Conservation (phyloP, 2,113 vertebrate species). For the Lophius piscatorius region DNA sequence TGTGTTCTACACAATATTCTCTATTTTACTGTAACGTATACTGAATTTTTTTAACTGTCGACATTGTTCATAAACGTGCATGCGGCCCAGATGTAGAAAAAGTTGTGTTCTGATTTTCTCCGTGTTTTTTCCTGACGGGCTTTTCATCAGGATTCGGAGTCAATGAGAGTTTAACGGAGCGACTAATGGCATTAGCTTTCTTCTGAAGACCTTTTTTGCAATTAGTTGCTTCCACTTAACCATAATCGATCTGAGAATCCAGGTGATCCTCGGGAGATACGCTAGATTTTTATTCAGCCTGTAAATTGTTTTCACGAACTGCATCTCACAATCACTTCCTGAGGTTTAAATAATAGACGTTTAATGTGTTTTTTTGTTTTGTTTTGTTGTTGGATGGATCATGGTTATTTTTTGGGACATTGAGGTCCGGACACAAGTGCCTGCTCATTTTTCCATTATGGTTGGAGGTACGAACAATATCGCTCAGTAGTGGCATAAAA, state of each 20-base stretch:
- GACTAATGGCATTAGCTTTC: slow-evolving; percentile 30
- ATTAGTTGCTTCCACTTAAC: slow-evolving; percentile 30
- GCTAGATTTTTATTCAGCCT: slow-evolving; percentile 16
- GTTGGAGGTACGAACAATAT: slow-evolving; percentile 62
- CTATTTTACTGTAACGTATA: too few species aligned
- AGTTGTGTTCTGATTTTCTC: too few species aligned
- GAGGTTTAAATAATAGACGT: slow-evolving; percentile 31
- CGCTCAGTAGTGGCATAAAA: slow-evolving; percentile 61
- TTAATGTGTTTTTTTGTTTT: slow-evolving; percentile 7
- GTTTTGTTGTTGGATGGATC: slow-evolving; percentile 2
- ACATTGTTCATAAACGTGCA: too few species aligned
- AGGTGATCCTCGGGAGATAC: slow-evolving; percentile 3
- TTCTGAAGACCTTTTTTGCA: slow-evolving; percentile 35
- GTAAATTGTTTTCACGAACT: background rate
- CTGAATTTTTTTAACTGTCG: too few species aligned
- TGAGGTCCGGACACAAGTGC: slow-evolving; percentile 33
- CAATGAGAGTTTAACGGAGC: slow-evolving; percentile 34
- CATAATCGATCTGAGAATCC: slow-evolving; percentile 14
- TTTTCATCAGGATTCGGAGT: too few species aligned
- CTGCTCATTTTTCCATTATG: slow-evolving; percentile 51
- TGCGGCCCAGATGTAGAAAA: too few species aligned
- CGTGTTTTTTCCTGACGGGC: too few species aligned
- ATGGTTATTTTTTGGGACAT: slow-evolving; percentile 25
- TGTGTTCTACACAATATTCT: too few species aligned
- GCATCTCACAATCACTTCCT: background rate